A percentile compares a stretch with the other conserved stretches of the same genome.
Conservation (phyloP, 2,113 vertebrate species). For the Vidua macroura region DNA sequence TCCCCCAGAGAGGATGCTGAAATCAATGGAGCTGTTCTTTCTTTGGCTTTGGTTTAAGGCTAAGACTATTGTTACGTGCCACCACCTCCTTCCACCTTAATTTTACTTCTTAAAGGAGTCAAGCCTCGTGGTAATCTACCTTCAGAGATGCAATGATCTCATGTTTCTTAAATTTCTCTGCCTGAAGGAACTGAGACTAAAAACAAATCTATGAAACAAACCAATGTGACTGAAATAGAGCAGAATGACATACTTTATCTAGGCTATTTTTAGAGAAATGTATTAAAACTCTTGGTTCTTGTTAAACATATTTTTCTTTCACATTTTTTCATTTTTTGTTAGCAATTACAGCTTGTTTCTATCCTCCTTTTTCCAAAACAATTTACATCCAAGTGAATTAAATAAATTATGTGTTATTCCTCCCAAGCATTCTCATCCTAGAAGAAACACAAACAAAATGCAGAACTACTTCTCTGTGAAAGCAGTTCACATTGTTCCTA, state of each 20-base stretch:
- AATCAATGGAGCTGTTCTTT: background rate
- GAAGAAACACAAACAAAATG: background rate
- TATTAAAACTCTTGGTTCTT: background rate
- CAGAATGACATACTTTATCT: conserved; percentile 46
- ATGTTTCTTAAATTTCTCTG: conserved; percentile 27
- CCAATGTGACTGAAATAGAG: conserved; percentile 34
- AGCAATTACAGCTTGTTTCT: background rate
- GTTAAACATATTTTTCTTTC: conserved; percentile 2
- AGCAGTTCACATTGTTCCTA: background rate
- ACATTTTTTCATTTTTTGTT: background rate
- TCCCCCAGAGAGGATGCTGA: background rate
- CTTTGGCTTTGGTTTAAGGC: background rate
- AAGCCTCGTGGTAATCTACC: background rate
- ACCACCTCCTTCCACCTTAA: background rate
- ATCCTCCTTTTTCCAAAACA: background rate
- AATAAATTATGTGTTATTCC: background rate
- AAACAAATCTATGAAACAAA: conserved; percentile 43
- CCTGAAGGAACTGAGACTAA: conserved; percentile 19
- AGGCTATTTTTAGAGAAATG: conserved; percentile 35
- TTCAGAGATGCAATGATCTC: background rate
- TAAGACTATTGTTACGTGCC: background rate
- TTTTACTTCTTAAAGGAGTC: background rate
- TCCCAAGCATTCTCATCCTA: background rate
- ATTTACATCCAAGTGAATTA: background rate
- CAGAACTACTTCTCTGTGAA: background rate